Conservation (phyloP, 2,888 invertebrate genomes). For the Conomelus anceps region DNA sequence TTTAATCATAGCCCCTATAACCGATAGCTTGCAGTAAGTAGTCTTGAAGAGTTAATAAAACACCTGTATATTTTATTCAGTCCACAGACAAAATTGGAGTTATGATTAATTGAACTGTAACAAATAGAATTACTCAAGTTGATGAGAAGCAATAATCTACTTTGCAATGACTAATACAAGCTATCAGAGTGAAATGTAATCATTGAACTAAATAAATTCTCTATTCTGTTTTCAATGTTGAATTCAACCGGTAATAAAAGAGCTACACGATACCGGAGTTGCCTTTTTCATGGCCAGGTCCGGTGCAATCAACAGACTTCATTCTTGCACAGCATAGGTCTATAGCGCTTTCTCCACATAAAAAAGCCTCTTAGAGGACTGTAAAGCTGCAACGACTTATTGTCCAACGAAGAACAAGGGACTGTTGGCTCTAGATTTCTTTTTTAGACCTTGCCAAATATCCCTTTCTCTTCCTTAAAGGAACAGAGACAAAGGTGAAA, state of each 20-base stretch:
- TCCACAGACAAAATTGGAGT: no score
- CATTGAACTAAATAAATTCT: background rate
- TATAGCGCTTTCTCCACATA: background rate
- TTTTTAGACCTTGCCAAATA: background rate
- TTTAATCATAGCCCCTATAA: no score
- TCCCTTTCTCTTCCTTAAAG: background rate
- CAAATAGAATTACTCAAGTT: no score
- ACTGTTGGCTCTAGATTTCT: background rate
- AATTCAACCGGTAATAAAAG: background rate
- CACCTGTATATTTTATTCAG: no score
- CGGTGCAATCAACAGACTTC: background rate
- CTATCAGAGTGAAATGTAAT: no score
- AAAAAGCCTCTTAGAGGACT: background rate
- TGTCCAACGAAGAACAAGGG: background rate
- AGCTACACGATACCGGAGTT: background rate
- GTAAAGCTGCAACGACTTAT: background rate
- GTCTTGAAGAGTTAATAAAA: no score
- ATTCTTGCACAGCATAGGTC: background rate
- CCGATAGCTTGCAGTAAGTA: no score
- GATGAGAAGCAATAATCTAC: no score
- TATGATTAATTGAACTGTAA: no score
- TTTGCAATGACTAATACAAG: no score
- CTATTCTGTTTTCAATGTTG: background rate
- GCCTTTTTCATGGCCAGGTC: background rate
- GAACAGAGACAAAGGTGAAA: background rate